Base-by-base conservation (phyloP, 2,888 invertebrate genomes). In the Drosophila mayaguana region DNA sequence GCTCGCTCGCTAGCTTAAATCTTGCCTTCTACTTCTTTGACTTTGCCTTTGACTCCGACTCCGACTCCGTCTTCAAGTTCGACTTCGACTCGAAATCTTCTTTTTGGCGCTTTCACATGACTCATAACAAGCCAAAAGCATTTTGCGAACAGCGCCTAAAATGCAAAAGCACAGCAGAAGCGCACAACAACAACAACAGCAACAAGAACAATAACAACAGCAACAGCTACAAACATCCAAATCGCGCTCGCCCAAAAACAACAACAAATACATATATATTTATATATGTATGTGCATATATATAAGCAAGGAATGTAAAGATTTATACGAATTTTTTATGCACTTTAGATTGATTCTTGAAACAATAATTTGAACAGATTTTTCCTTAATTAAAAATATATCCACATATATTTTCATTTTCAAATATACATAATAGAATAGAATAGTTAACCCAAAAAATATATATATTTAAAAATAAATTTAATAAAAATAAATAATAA, bases 51-150 rank as follows among this genome's bases (percentile, higher is more conserved):
- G n/a, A n/a, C n/a, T 28, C 7, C 28, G 2, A 46, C 65, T 81
- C 46, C 53, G 60, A 67, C 66, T 65, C 5, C 32, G 45, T n/a
- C 46, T 46, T 14, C 59, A 38, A 67, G 53, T 53, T 11, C 34
- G 36, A 36, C 51, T 60, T 18, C 59, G 46, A 48, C 48, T 54
- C 55, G 71, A 75, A 68, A 63, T 67, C 78, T 65, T 71, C 55
- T 62, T 80, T 64, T 64, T 67, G 77, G 72, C 83, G 89, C 89
- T 86, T 89, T 89, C 85, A 86, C 85, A 89, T 86, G 85, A 86
- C 89, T 86, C 85, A 86, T 86, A 88, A 87, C 85, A 82, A 72
- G 85, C 89, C 85, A 78, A 80, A 72, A 82, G 80, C 89, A 67
- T 74, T 85, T 86, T 77, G 83, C 63, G 61, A 70, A 76, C 78